phyloP scores from a whole-genome alignment of 2,888 invertebrate genomes.

The Brachyptera putata region DNA sequence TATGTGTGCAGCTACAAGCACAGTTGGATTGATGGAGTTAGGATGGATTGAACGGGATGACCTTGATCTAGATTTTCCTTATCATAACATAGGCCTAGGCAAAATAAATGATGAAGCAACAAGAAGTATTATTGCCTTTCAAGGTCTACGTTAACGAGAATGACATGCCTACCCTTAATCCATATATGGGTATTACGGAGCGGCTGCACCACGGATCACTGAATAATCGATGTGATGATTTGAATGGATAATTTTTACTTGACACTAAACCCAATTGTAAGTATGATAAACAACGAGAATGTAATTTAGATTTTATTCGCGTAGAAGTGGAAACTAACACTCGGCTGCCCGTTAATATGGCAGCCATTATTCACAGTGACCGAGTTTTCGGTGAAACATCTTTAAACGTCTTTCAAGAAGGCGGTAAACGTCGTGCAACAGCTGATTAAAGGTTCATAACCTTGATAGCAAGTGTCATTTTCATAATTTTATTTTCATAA shows the following conservation, averaged over 20 bases:
- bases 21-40: too few species aligned
- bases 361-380: constrained; percentile 10
- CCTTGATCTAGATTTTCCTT: too few species aligned
- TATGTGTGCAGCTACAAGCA: too few species aligned
- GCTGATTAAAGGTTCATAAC: too few species aligned
- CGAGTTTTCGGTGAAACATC: too few species aligned
- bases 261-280: neutral
- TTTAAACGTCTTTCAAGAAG: neutral
- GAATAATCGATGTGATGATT: neutral
- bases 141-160: neutral
- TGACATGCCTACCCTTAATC: constrained; percentile 12
- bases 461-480: too few species aligned
- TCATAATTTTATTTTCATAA: too few species aligned
- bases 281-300: constrained; percentile 5
- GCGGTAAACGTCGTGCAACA: neutral
- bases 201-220: neutral
- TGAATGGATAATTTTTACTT: neutral
- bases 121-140: too few species aligned
- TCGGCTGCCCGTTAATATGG: neutral
- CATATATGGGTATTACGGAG: neutral
- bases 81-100: too few species aligned
- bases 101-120: too few species aligned
- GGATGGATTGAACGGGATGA: too few species aligned
- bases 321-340: neutral
- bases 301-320: constrained; percentile 4